A percentile compares a stretch with the other conserved stretches of the same genome.
These are phyloP conservation scores for Bimastos eiseni DNA, from an alignment of 2,888 invertebrate species.

Conservation along the genomic window DNA sequence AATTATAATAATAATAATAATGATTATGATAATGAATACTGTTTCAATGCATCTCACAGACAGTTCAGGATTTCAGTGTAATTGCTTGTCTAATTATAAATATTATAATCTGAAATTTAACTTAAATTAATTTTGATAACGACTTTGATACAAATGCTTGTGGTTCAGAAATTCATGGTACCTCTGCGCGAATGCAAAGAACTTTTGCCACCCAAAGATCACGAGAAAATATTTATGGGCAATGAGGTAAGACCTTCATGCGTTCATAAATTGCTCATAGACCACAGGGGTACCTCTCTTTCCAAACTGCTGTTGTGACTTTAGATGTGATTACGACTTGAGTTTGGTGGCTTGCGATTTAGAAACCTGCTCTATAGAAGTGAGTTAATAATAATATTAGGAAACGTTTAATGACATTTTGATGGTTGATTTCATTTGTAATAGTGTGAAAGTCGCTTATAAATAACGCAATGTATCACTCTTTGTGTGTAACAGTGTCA, in stretches of 20 bases:
- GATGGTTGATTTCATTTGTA: background rate
- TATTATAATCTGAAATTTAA: too few species aligned
- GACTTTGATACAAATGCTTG: background rate
- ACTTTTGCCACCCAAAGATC: background rate
- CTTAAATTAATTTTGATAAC: background rate
- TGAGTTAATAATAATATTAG: too few species aligned
- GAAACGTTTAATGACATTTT: background rate
- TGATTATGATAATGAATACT: too few species aligned
- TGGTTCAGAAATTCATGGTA: slow-evolving; percentile 3
- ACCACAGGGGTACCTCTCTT: background rate
- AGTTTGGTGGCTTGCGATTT: too few species aligned
- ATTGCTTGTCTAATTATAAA: background rate
- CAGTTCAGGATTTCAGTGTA: too few species aligned
- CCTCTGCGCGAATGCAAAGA: background rate
- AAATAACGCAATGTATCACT: background rate
- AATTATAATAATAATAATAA: too few species aligned
- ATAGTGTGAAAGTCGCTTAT: background rate
- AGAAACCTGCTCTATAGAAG: too few species aligned
- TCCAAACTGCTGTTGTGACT: too few species aligned
- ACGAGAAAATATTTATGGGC: slow-evolving; percentile 19
- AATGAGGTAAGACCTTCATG: background rate
- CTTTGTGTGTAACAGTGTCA: too few species aligned
- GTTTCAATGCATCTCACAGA: too few species aligned
- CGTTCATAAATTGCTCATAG: background rate
- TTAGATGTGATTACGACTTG: background rate